Conservation (phyloP, 2,797 vertebrate species). For the Galagoides demidoff region DNA sequence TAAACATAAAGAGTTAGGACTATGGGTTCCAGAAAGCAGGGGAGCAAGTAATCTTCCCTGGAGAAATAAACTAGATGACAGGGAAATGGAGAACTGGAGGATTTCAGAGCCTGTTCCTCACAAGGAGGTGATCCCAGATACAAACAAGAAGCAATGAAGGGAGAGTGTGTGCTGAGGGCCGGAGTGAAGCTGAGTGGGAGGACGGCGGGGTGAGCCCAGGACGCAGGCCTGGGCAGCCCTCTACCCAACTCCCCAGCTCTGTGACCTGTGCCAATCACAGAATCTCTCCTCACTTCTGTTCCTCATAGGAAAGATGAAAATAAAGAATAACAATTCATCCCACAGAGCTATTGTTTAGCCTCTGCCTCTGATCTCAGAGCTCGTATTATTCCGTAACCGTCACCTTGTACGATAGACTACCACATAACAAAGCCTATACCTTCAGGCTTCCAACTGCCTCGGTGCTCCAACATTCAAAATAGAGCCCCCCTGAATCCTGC, state of each 20-base stretch:
- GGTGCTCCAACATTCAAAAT: neutral
- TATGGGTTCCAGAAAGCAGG: neutral
- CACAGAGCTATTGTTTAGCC: neutral
- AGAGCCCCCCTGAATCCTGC: neutral
- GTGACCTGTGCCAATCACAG: neutral
- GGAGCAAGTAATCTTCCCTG: neutral
- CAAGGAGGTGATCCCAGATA: neutral
- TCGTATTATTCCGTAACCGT: neutral
- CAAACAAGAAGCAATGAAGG: neutral
- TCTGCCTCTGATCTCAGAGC: neutral
- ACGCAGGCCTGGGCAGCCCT: neutral
- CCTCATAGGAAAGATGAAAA: neutral
- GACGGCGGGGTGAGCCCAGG: neutral
- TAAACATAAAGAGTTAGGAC: neutral
- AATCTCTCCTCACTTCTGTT: neutral
- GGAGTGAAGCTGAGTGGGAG: neutral
- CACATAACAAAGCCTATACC: neutral
- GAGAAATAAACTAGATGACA: neutral
- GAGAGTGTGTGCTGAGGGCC: neutral
- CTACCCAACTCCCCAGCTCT: neutral
- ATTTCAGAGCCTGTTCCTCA: neutral
- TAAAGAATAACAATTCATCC: neutral
- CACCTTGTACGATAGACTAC: neutral
- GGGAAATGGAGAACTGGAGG: neutral
- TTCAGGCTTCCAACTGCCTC: neutral